Conservation (phyloP, 2,888 invertebrate genomes). For the Acanthosepion lycidas region DNA sequence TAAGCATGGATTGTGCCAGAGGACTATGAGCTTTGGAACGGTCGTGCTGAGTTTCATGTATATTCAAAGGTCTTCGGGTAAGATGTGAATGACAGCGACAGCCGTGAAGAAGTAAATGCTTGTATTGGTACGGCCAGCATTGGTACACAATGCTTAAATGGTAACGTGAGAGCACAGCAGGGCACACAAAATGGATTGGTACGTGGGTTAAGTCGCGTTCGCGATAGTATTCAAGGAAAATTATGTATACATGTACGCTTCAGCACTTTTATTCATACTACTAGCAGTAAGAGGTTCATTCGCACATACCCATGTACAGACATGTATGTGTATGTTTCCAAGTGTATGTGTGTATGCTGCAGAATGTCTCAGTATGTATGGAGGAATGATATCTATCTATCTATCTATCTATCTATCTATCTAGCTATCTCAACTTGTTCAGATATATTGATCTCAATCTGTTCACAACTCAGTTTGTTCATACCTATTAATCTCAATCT, state of each 20-base stretch:
- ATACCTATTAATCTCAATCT: no score
- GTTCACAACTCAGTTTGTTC: no score
- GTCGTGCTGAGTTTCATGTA: background rate
- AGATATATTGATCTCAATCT: no score
- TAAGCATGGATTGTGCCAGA: background rate
- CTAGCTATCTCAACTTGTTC: no score
- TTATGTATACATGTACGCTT: background rate
- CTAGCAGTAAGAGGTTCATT: fast-evolving
- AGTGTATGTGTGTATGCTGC: background rate
- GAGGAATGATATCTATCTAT: no score
- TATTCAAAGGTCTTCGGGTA: background rate
- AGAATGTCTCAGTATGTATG: no score
- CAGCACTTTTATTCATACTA: background rate
- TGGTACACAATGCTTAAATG: background rate
- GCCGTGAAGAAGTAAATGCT: background rate
- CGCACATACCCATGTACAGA: background rate
- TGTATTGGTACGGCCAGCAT: background rate
- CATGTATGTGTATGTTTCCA: background rate
- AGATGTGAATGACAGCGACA: slow-evolving; percentile 9
- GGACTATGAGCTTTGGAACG: background rate
- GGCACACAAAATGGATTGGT: background rate
- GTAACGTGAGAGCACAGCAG: background rate
- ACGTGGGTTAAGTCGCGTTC: background rate
- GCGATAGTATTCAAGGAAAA: background rate
- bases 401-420: no score